phyloP scores from a whole-genome alignment of 1,140 invertebrate species.

The Cepaea nemoralis region DNA sequence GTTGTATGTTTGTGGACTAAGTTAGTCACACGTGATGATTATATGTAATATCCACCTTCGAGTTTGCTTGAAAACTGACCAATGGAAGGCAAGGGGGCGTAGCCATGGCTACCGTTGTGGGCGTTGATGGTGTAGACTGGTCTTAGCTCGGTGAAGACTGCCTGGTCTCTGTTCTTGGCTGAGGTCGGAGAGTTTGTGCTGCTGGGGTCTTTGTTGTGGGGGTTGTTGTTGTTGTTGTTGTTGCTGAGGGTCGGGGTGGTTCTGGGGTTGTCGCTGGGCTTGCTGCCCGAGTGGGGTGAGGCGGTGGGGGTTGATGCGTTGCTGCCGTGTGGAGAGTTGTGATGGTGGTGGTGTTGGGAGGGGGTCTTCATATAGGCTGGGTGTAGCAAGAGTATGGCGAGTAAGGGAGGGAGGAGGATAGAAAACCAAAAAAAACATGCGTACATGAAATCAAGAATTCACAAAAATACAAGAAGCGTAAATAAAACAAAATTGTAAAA shows the following conservation, averaged over 20 bases:
- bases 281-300: neutral
- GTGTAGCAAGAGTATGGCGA: neutral
- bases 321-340: neutral
- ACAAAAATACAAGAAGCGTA: no score
- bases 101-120: neutral
- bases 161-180: neutral
- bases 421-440: neutral
- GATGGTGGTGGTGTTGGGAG: neutral
- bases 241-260: neutral
- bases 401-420: neutral
- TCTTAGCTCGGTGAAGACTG: neutral
- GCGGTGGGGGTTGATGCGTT: neutral
- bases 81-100: slow-evolving; percentile 7
- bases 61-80: slow-evolving; percentile 17
- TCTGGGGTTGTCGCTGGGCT: neutral
- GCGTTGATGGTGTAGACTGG: neutral
- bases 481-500: no score
- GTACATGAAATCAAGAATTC: neutral
- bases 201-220: neutral
- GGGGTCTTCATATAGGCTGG: neutral
- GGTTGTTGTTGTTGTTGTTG: neutral
- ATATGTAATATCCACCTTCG: neutral
- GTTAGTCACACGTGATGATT: no score
- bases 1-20: no score
- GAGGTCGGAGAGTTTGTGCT: neutral